Conservation (phyloP, 2,888 invertebrate species). For the Drosophila imparisetae region DNA sequence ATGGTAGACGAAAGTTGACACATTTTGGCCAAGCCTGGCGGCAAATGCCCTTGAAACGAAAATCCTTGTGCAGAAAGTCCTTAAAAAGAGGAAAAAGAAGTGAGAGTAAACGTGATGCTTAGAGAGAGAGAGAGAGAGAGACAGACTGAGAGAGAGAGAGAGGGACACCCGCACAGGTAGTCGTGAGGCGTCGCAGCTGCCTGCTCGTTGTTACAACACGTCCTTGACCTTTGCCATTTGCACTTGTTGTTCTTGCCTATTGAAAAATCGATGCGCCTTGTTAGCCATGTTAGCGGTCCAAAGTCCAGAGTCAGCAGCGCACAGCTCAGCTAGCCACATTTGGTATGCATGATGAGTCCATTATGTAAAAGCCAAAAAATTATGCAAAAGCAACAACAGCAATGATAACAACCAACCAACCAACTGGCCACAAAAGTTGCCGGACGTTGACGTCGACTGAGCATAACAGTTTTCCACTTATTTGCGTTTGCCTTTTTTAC, state of each 20-base stretch:
- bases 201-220: conserved; percentile 30
- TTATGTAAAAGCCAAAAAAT: conserved; percentile 60
- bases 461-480: conserved; percentile 76
- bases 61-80: conserved; percentile 60
- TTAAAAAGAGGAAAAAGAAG: conserved; percentile 11
- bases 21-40: conserved; percentile 40
- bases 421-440: conserved; percentile 26
- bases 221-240: conserved; percentile 74
- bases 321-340: conserved; percentile 40
- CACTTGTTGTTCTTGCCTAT: conserved; percentile 66
- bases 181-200: conserved; percentile 31
- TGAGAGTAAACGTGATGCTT: conserved; percentile 1
- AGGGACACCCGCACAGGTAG: conserved; percentile 61
- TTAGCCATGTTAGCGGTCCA: conserved; percentile 4
- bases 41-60: conserved; percentile 66
- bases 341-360: conserved; percentile 59
- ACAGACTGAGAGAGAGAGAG: not conserved
- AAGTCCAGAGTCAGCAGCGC: conserved; percentile 19
- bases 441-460: conserved; percentile 68
- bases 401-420: conserved; percentile 1
- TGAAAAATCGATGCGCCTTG: conserved; percentile 64
- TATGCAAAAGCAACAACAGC: conserved; percentile 54
- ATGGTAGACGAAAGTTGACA: conserved; percentile 14
- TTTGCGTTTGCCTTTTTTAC: conserved; percentile 67
- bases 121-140: conserved; percentile 9